Percentiles rank a stretch among this genome's conserved stretches.
These are phyloP conservation scores for Trichonephila clavipes DNA, from an alignment of 1,140 invertebrate species.

Conservation along the genomic window DNA sequence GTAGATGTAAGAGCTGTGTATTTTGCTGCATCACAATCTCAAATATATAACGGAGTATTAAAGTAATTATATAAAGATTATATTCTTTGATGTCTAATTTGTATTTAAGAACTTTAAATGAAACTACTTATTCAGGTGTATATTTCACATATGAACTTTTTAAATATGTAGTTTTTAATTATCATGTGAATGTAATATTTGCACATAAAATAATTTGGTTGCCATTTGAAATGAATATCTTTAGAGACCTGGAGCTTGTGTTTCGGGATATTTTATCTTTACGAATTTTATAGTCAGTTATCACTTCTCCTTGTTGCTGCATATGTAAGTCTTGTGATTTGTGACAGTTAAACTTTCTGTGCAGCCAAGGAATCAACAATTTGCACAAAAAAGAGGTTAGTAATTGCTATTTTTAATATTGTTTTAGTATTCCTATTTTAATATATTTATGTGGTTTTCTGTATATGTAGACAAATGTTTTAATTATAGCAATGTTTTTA, in stretches of 20 bases:
- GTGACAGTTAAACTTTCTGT: slow-evolving; percentile 73
- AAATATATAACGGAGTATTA: slow-evolving; percentile 68
- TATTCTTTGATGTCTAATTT: slow-evolving; percentile 77
- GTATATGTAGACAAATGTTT: slow-evolving; percentile 73
- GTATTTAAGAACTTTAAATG: slow-evolving; percentile 74
- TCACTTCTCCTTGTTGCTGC: slow-evolving; percentile 65
- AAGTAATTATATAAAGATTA: slow-evolving; percentile 76
- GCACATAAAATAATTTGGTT: slow-evolving; percentile 72
- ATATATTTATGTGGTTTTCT: slow-evolving; percentile 61
- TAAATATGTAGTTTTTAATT: slow-evolving; percentile 76
- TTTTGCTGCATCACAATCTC: slow-evolving; percentile 76
- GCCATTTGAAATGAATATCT: slow-evolving; percentile 76
- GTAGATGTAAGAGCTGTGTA: slow-evolving; percentile 75
- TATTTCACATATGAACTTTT: slow-evolving; percentile 72
- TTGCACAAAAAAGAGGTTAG: slow-evolving; percentile 72
- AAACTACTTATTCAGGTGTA: slow-evolving; percentile 74
- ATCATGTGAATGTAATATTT: slow-evolving; percentile 76
- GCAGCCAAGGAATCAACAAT: slow-evolving; percentile 68
- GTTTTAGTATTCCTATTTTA: slow-evolving; percentile 76
- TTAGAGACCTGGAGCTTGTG: slow-evolving; percentile 64
- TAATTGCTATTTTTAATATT: slow-evolving; percentile 76
- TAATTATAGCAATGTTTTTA: slow-evolving; percentile 73
- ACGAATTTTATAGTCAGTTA: slow-evolving; percentile 76
- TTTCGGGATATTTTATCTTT: slow-evolving; percentile 70
- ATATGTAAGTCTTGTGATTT: slow-evolving; percentile 72